Evolutionary conservation across 2,113 vertebrate genomes (phyloP).

Genomic region (Microcebus jonahi): DNA sequence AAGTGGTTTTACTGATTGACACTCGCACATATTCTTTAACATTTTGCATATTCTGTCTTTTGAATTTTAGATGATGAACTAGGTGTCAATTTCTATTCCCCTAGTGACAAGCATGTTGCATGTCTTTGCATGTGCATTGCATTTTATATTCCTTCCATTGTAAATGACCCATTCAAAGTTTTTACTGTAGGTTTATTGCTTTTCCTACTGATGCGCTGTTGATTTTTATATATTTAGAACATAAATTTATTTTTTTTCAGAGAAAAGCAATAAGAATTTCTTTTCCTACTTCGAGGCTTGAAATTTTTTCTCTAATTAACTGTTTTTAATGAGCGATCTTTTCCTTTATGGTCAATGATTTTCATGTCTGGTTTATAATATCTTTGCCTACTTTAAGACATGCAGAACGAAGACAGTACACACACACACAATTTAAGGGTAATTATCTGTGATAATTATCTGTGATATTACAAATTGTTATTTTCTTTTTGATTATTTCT

Average conservation of each 20-base stretch:
- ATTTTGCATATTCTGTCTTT: neutral
- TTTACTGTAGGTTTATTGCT: neutral
- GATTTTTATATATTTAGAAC: neutral
- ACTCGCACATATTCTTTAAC: neutral
- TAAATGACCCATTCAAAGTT: neutral
- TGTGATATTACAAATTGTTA: neutral
- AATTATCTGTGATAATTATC: neutral
- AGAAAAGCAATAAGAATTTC: neutral
- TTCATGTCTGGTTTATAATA: neutral
- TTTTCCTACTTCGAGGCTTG: neutral
- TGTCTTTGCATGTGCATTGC: accelerated
- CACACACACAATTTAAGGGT: neutral
- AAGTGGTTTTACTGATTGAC: neutral
- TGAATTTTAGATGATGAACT: neutral
- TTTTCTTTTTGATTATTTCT: neutral
- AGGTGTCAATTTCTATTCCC: neutral
- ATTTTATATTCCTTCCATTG: neutral
- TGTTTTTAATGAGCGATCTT: neutral
- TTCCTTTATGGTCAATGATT: neutral
- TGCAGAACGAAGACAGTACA: neutral
- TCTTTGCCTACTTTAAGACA: neutral
- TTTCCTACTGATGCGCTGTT: neutral
- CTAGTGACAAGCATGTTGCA: neutral
- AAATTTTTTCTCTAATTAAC: neutral
- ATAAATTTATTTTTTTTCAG: neutral